A percentile compares a stretch with the other conserved stretches of the same genome.
Evolutionary conservation across 2,888 invertebrate genomes (phyloP).

Genomic region (Agrenia bidenticulata): DNA sequence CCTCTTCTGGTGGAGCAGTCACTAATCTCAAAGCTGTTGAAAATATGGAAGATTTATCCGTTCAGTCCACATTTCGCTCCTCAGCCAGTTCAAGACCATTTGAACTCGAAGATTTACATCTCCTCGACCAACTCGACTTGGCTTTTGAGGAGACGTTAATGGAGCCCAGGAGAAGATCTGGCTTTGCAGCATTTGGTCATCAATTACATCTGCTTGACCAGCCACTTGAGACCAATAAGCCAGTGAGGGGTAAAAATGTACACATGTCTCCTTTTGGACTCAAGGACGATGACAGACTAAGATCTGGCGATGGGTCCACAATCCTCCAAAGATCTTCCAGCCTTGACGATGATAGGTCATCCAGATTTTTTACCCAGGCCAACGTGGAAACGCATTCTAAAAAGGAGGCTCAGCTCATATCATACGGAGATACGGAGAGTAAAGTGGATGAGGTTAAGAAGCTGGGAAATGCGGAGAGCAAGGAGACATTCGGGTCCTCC

Average conservation of each 20-base stretch:
- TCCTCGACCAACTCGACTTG: conserved; percentile 52
- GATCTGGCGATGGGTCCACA: conserved; percentile 1
- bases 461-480: conserved; percentile 41
- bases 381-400: conserved; percentile 37
- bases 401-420: neutral
- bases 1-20: neutral
- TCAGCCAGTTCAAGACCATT: conserved; percentile 51
- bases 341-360: conserved; percentile 10
- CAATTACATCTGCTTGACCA: conserved; percentile 46
- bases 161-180: conserved; percentile 40
- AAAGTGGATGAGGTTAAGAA: conserved; percentile 18
- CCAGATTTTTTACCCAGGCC: conserved; percentile 35
- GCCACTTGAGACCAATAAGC: conserved; percentile 28
- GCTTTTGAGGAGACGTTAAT: conserved; percentile 52
- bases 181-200: conserved; percentile 35
- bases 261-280: neutral
- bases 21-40: conserved; percentile 30
- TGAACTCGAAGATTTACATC: conserved; percentile 52
- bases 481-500: conserved; percentile 46
- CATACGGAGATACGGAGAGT: neutral
- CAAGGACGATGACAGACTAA: conserved; percentile 9
- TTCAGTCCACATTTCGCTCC: conserved; percentile 45
- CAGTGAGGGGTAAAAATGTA: conserved; percentile 5
- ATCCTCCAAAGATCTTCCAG: conserved; percentile 5
- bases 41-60: conserved; percentile 35